Evolutionary conservation across 2,888 invertebrate genomes (phyloP), one percentile per base, ranked within the genome.

Genomic region (Metallyticus violacea): DNA sequence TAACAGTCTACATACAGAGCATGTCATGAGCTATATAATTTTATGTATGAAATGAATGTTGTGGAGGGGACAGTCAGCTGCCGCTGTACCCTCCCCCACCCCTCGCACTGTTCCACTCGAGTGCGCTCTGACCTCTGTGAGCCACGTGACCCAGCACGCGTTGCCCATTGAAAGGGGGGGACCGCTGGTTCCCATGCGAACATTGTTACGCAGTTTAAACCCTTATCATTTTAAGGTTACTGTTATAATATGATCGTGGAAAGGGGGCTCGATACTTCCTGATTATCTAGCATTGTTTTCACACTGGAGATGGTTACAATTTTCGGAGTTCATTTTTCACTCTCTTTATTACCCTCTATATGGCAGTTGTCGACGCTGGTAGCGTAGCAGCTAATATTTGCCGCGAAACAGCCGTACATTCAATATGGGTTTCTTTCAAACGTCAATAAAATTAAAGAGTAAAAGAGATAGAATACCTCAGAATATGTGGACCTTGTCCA

Each of bases 101-200:
- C 27, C 79, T 62, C 40, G 83, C 83, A 27, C 85, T 81, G 87
- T 87, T 87, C 87, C 87, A 86, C 77, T 40, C 85, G 87, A 86
- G 86, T 87, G 86, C 79, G 81, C 85, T 29, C 78, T 22, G 40
- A n/a, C 78, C 79, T 30, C 81, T 27, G 22, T 77, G 27, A n/a
- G 79, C 79, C 88, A 88, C 88, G 88, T 86, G 88, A 79, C 85
- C 85, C 76, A 62, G 76, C 86, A 88, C 88, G 88, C 85, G 86
- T 83, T 76, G 40, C 79, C 86, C 83, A 83, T 83, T 83, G 77
- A 83, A 28, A 83, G 77, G 83, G 83, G 82, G 62, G 77, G 77
- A 25, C 28, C 77, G 29, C 76, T 29, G 77, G 83, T 83, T 82
- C 82, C 81, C 78, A 81, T 78, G 26, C n/a, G 80, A 86, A 88